Conservation (phyloP, 2,113 vertebrate genomes). For the Hippocampus guttulatus region DNA sequence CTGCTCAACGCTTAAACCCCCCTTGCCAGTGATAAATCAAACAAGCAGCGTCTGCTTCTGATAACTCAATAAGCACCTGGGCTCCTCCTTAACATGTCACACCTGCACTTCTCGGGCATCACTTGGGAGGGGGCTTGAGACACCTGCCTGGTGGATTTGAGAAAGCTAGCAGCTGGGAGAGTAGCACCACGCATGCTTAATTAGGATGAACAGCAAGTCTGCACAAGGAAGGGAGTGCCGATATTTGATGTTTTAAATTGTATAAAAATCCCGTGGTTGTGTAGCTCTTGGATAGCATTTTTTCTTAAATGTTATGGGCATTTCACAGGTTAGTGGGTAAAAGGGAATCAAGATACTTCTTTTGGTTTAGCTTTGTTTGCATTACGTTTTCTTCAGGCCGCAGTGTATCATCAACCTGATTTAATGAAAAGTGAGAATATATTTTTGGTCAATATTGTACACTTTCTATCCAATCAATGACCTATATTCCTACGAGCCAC, state of each 20-base stretch:
- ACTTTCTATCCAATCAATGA: conserved; percentile 69
- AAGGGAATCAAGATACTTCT: neutral
- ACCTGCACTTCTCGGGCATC: conserved; percentile 68
- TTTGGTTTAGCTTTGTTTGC: neutral
- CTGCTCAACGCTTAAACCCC: conserved; percentile 67
- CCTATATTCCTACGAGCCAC: conserved; percentile 69
- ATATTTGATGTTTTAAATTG: conserved; percentile 23
- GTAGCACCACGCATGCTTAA: conserved; percentile 71
- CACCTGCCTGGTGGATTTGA: conserved; percentile 68
- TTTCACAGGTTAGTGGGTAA: neutral
- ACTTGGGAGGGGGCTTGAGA: conserved; percentile 61
- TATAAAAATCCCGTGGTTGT: neutral
- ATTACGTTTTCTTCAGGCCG: conserved; percentile 25
- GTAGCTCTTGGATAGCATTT: neutral
- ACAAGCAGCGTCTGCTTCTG: conserved; percentile 66
- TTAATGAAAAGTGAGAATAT: conserved; percentile 66
- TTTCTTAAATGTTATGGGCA: neutral
- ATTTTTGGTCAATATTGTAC: conserved; percentile 68
- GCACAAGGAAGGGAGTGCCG: conserved; percentile 44
- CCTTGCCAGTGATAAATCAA: conserved; percentile 64
- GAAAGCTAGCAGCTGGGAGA: conserved; percentile 64
- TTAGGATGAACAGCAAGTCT: conserved; percentile 61
- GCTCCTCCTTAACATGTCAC: conserved; percentile 72
- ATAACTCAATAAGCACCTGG: conserved; percentile 80
- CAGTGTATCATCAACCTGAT: conserved; percentile 61